Evolutionary conservation across 2,888 invertebrate genomes (phyloP).

Genomic region (Priocnemis perturbator): DNA sequence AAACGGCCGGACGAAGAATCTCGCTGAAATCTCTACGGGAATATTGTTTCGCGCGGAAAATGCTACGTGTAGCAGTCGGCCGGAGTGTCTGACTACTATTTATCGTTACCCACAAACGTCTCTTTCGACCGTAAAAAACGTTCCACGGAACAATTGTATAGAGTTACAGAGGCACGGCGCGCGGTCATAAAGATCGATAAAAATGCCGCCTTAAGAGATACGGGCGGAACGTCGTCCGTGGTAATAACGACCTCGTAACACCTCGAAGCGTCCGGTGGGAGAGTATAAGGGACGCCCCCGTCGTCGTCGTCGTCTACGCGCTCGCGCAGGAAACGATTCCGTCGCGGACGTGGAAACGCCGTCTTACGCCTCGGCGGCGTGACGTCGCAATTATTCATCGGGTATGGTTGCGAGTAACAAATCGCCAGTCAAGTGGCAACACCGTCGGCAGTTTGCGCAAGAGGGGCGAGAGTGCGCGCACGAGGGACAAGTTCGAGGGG

Average conservation of each 20-base stretch:
- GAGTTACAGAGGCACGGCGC: too few relatives aligned
- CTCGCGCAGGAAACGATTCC: slow-evolving; percentile 55
- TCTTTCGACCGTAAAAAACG: too few relatives aligned
- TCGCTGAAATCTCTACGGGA: too few relatives aligned
- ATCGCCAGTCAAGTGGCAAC: slow-evolving; percentile 74
- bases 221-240: too few relatives aligned
- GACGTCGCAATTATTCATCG: slow-evolving; percentile 71
- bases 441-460: slow-evolving; percentile 60
- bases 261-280: neutral
- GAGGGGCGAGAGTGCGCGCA: slow-evolving; percentile 27
- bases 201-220: too few relatives aligned
- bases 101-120: too few relatives aligned
- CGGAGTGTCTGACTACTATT: too few relatives aligned
- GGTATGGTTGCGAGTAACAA: slow-evolving; percentile 73
- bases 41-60: too few relatives aligned
- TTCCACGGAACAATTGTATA: too few relatives aligned
- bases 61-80: too few relatives aligned
- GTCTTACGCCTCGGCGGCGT: slow-evolving; percentile 57
- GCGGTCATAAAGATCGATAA: too few relatives aligned
- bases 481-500: slow-evolving; percentile 24
- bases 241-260: slow-evolving; percentile 15
- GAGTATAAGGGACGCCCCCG: slow-evolving; percentile 15
- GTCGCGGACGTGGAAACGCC: slow-evolving; percentile 58
- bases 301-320: slow-evolving; percentile 15
- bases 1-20: too few relatives aligned